Evolutionary conservation across 2,797 vertebrate genomes (phyloP).

Genomic region (Mastacembelus armatus): DNA sequence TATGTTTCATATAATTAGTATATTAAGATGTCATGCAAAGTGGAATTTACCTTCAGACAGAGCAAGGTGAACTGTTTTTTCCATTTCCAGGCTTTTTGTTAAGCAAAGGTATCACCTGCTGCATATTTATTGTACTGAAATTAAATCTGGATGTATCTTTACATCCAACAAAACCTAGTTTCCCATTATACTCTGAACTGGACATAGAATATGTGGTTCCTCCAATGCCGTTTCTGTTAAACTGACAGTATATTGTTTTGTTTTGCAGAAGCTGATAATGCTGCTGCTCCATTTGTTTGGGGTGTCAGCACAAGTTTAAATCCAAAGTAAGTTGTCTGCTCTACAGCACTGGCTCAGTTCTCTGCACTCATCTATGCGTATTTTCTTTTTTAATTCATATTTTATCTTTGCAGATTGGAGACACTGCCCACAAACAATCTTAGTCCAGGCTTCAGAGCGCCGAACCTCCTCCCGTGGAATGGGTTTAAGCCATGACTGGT

Average conservation of each 20-base stretch:
- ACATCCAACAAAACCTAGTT: neutral
- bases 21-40: too few relatives aligned
- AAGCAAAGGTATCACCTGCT: too few relatives aligned
- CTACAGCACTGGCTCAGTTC: neutral
- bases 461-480: slow-evolving; percentile 83
- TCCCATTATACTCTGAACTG: neutral
- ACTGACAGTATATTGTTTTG: neutral
- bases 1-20: neutral
- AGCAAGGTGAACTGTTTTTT: too few relatives aligned
- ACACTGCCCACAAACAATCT: slow-evolving; percentile 51
- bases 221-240: neutral
- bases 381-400: neutral
- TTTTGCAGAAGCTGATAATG: slow-evolving; percentile 70
- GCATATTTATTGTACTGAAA: too few relatives aligned
- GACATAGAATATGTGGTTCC: neutral
- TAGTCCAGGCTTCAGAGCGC: slow-evolving; percentile 72
- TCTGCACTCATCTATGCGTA: neutral
- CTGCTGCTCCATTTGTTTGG: slow-evolving; percentile 70
- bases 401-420: slow-evolving; percentile 41
- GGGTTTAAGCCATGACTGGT: slow-evolving; percentile 39
- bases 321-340: slow-evolving; percentile 51
- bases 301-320: slow-evolving; percentile 39
- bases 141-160: too few relatives aligned
- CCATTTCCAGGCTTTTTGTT: too few relatives aligned
- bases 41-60: too few relatives aligned